phyloP scores from a whole-genome alignment of 1,140 invertebrate species.

The Cardiocondyla obscurior region DNA sequence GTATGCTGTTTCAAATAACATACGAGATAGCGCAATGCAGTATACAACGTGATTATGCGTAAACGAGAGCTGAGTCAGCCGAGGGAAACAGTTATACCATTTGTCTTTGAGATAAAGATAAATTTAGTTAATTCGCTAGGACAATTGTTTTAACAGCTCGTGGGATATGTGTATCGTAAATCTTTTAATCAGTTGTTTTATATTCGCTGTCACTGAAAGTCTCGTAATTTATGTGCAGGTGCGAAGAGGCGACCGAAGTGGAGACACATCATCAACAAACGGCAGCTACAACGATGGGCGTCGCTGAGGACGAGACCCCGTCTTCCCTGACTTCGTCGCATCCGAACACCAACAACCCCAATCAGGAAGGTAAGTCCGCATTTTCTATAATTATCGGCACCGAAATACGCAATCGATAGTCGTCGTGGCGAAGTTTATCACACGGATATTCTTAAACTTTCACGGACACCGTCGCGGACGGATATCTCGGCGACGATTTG shows the following conservation, averaged over 20 bases:
- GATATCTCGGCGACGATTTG: not conserved
- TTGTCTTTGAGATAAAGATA: not conserved
- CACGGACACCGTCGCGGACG: not conserved
- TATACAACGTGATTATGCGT: not conserved
- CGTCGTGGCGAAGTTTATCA: not conserved
- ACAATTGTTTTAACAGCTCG: too few species aligned
- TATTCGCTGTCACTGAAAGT: constrained; percentile 6
- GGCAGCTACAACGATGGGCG: constrained; percentile 79
- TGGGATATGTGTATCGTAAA: too few species aligned
- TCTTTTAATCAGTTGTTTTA: too few species aligned
- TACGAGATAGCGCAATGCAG: not conserved
- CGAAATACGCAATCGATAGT: not conserved
- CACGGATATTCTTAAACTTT: not conserved
- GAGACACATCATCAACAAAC: constrained; percentile 81
- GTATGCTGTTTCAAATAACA: not conserved
- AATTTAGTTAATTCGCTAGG: not conserved
- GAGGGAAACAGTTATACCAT: not conserved
- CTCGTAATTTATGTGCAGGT: constrained; percentile 67
- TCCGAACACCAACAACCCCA: constrained; percentile 77
- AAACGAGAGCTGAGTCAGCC: constrained; percentile 4
- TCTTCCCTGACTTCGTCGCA: constrained; percentile 80
- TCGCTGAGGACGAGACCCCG: constrained; percentile 81
- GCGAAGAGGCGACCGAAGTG: constrained; percentile 81
- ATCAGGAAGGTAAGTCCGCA: constrained; percentile 79
- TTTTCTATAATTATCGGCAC: not conserved